These are phyloP conservation scores for Heliconius ismenius DNA, from an alignment of 2,888 invertebrate species.

Conservation along the genomic window DNA sequence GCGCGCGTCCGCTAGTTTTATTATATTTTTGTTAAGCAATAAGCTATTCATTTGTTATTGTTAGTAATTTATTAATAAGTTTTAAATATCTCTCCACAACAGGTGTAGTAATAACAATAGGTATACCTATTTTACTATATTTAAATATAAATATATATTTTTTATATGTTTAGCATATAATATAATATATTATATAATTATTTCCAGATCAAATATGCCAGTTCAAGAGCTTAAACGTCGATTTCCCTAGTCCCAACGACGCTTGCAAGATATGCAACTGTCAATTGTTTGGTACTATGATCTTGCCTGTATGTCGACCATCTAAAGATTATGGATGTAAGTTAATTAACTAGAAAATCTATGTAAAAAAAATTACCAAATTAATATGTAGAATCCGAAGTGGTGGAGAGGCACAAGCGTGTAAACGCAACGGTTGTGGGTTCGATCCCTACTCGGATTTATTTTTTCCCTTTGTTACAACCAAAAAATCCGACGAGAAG, in stretches of 20 bases:
- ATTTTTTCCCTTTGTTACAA: no score
- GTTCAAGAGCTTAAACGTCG: constrained; percentile 48
- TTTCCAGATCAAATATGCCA: constrained; percentile 47
- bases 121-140: neutral
- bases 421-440: no score
- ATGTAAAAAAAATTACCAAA: no score
- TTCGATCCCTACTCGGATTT: no score
- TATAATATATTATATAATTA: neutral
- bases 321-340: constrained; percentile 51
- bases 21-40: neutral
- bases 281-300: constrained; percentile 48
- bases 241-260: constrained; percentile 48
- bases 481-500: no score
- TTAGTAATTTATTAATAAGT: no score
- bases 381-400: neutral
- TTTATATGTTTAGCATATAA: neutral
- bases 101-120: constrained; percentile 16
- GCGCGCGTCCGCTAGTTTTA: no score
- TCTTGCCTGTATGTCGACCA: constrained; percentile 50
- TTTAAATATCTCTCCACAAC: constrained; percentile 1
- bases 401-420: no score
- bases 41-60: neutral
- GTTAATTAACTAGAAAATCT: constrained; percentile 32
- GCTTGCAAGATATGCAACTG: constrained; percentile 52
- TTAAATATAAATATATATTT: neutral